phyloP scores from a whole-genome alignment of 2,797 vertebrate species.

The Rhyacichthys aspro region DNA sequence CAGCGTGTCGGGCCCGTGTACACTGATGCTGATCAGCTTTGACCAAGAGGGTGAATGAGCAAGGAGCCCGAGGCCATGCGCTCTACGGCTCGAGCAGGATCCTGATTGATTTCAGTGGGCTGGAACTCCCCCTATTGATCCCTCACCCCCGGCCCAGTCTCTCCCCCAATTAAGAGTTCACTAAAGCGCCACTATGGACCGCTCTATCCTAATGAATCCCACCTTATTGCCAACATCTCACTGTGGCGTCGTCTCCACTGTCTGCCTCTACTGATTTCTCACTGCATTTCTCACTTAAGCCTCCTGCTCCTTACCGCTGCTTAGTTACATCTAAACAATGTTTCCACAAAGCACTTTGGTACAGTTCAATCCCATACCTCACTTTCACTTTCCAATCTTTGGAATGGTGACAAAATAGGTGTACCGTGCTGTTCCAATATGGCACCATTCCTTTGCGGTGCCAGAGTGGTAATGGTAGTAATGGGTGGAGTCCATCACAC shows the following conservation, averaged over 20 bases:
- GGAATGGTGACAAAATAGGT: too few relatives aligned
- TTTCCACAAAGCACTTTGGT: background rate
- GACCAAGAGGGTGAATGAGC: conserved; percentile 49
- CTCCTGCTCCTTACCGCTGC: conserved; percentile 4
- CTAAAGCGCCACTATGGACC: conserved; percentile 52
- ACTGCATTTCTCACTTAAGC: conserved; percentile 31
- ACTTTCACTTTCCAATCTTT: too few relatives aligned
- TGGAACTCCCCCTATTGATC: conserved; percentile 67
- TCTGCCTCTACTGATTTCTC: conserved; percentile 30
- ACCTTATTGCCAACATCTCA: conserved; percentile 48
- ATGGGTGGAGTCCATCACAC: too few relatives aligned
- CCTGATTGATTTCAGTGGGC: conserved; percentile 70
- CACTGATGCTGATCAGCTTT: conserved; percentile 54
- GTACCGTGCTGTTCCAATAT: too few relatives aligned
- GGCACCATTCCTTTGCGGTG: too few relatives aligned
- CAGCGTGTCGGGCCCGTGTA: background rate
- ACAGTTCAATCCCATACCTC: background rate
- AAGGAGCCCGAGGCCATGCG: conserved; percentile 17
- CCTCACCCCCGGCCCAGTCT: conserved; percentile 53
- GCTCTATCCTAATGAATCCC: conserved; percentile 58
- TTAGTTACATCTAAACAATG: conserved; percentile 24
- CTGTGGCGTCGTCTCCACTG: conserved; percentile 9
- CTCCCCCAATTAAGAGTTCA: conserved; percentile 77
- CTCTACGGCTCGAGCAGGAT: conserved; percentile 38
- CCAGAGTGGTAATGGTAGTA: too few relatives aligned